Evolutionary conservation across 2,888 invertebrate species (phyloP), one percentile per base, ranked within the genome.

Genomic region (Monochamus alternatus): DNA sequence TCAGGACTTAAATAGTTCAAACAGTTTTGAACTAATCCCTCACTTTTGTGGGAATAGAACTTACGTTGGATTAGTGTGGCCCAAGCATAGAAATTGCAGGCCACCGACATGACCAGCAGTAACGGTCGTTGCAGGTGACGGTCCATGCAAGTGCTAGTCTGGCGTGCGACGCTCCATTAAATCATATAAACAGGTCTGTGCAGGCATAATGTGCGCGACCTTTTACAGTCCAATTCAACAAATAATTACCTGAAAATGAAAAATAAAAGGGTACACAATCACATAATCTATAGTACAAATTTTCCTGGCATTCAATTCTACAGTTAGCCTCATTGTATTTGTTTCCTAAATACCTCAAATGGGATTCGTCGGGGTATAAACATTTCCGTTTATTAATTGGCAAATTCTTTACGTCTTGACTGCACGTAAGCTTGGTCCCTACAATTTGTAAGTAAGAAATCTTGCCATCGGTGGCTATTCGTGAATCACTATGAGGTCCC

Each of bases 211-310:
- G 8, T 31, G 38, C 38, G 5, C 38, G 38, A 4, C 5, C 5
- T 38, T 4, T 38, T 38, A 38, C 3, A 38, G 5, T 38, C 38
- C 38, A 7, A 38, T 38, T 38, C 38, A 7, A 38, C 38, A 38
- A 10, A n/a, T 55, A 22, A 7, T 47, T 73, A 81, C 72, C 80
- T 78, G 69, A 64, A 75, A 86, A 84, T 10, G 80, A 68, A 75
- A 80, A 88, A 76, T 81, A 87, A 77, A 81, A 86, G 3, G 87
- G 87, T 0, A 87, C 77, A 77, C 89, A 89, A 43, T 82, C 84
- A 76, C 89, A 89, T 5, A 66, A 9, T 3, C 77, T 7, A 31
- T 80, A 70, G 60, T 81, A 80, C 38, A 80, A 74, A 12, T 74
- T 52, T 9, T 85, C 81, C 63, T 81, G 81, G 71, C 87, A 87